phyloP scores from a whole-genome alignment of 2,797 vertebrate species.

The Gouania willdenowi region DNA sequence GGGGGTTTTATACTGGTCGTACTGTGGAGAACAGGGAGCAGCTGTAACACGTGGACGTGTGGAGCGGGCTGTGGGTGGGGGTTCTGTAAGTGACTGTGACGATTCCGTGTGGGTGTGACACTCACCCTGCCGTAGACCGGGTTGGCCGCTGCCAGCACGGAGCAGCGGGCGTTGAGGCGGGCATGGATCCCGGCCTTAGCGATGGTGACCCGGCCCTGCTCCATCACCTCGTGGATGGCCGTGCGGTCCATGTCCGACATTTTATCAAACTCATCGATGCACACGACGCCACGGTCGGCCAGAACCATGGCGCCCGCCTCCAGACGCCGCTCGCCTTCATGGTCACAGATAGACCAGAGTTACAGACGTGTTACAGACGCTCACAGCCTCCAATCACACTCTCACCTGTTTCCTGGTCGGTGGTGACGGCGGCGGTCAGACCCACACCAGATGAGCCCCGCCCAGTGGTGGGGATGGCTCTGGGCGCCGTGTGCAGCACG shows the following conservation, averaged over 20 bases:
- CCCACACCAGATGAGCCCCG: conserved; percentile 93
- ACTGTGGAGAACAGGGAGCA: conserved; percentile 67
- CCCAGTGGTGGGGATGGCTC: conserved; percentile 92
- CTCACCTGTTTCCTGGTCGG: conserved; percentile 92
- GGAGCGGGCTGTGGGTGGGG: background rate
- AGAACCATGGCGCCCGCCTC: conserved; percentile 97
- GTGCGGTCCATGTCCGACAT: conserved; percentile 98
- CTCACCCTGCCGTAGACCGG: conserved; percentile 91
- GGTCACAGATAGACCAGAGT: too few species aligned
- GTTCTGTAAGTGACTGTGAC: background rate
- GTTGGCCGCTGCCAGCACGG: conserved; percentile 93
- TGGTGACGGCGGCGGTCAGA: conserved; percentile 93
- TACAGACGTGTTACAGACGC: too few species aligned
- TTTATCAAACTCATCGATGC: conserved; percentile 97
- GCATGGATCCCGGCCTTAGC: conserved; percentile 97
- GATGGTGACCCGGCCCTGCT: conserved; percentile 95
- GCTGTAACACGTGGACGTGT: too few species aligned
- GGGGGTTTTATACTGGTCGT: conserved; percentile 96
- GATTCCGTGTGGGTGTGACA: background rate
- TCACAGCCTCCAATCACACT: too few species aligned
- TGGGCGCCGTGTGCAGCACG: conserved; percentile 87
- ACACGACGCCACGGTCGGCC: conserved; percentile 92
- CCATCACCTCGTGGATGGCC: conserved; percentile 98
- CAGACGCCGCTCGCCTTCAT: conserved; percentile 88
- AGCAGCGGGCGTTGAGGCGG: conserved; percentile 95